Evolutionary conservation across 2,797 vertebrate genomes (phyloP).

Genomic region (Momotus momota): DNA sequence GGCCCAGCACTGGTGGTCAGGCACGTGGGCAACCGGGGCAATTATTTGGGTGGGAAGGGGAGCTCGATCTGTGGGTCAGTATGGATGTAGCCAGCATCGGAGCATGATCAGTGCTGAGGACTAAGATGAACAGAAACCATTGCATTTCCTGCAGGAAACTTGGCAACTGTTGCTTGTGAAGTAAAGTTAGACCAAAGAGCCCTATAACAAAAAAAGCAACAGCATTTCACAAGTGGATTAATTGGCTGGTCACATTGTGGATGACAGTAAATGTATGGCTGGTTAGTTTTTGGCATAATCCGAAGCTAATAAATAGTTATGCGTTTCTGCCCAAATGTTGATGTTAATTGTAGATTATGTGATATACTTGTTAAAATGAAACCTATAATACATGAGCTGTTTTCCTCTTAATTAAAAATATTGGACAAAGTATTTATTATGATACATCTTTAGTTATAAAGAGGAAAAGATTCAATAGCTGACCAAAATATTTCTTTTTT

Average conservation of each 20-base stretch:
- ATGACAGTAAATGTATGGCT: background rate
- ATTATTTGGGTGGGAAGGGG: fast-evolving
- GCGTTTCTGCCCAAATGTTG: background rate
- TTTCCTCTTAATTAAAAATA: background rate
- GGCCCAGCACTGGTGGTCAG: fast-evolving
- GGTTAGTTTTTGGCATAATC: background rate
- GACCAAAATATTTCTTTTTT: background rate
- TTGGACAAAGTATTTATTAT: background rate
- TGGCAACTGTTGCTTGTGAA: background rate
- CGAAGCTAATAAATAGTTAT: background rate
- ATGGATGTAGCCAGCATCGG: fast-evolving
- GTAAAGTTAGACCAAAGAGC: background rate
- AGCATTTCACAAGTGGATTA: background rate
- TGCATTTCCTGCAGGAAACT: background rate
- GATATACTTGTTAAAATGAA: background rate
- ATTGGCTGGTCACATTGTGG: background rate
- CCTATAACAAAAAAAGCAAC: background rate
- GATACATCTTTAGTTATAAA: background rate
- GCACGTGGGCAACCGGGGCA: fast-evolving
- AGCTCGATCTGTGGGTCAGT: background rate
- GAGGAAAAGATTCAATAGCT: background rate
- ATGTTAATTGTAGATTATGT: background rate
- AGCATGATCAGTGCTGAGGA: background rate
- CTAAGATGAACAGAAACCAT: background rate
- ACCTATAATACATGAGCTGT: background rate